Conservation (phyloP, 2,797 vertebrate genomes). For the Diceros bicornis region DNA sequence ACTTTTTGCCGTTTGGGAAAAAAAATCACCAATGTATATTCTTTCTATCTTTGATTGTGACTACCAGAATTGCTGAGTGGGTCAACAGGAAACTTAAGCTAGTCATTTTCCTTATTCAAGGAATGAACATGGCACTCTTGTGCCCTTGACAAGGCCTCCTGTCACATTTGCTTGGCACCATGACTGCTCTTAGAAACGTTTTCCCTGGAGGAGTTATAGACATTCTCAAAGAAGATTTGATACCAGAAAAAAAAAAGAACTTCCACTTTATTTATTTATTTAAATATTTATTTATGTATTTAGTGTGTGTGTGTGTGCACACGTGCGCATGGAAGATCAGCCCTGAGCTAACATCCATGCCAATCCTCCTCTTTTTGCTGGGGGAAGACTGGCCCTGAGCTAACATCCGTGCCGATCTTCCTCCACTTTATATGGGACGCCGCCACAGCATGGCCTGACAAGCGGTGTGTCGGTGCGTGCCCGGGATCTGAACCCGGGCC, state of each 20-base stretch:
- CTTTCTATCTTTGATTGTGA: not conserved
- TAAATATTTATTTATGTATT: too few species aligned
- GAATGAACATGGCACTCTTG: slow-evolving; percentile 39
- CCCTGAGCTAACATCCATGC: too few species aligned
- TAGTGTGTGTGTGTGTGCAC: too few species aligned
- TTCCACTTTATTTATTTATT: too few species aligned
- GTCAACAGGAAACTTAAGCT: not conserved
- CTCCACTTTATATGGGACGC: too few species aligned
- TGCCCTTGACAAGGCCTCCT: slow-evolving; percentile 30
- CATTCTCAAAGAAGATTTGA: slow-evolving; percentile 68
- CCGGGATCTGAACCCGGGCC: too few species aligned
- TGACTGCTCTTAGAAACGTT: slow-evolving; percentile 77
- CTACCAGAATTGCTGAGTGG: not conserved
- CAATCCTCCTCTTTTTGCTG: too few species aligned
- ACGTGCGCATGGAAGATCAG: too few species aligned
- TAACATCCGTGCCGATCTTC: too few species aligned
- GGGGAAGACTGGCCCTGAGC: too few species aligned
- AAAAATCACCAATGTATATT: not conserved
- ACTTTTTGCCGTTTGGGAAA: not conserved
- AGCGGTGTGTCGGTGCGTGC: too few species aligned
- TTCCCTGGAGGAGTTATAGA: slow-evolving; percentile 60
- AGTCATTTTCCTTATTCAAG: slow-evolving; percentile 78
- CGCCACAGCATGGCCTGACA: too few species aligned
- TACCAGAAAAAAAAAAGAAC: slow-evolving; percentile 14
- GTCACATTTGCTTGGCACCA: slow-evolving; percentile 74